Base-by-base conservation (phyloP, 2,888 invertebrate species). In the Liodrosophila aerea region DNA sequence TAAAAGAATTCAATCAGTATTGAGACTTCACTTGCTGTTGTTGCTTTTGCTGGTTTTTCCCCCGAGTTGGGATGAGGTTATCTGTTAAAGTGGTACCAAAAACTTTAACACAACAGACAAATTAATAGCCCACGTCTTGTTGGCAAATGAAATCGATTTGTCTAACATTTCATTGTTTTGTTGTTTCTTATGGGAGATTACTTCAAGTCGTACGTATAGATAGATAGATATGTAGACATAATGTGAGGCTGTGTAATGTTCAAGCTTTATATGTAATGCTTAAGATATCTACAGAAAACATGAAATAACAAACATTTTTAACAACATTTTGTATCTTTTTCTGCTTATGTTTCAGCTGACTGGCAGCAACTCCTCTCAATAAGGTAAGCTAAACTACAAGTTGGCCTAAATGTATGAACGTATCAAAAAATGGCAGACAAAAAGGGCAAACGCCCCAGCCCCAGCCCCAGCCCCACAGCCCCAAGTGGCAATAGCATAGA, bases 81-180 rank as follows among this genome's bases (percentile, higher is more conserved):
- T 22, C 34, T 22, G 39, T 44, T 40, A 51, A 54, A 54, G 63
- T 61, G 57, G 50, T 63, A 59, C 54, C 62, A 29, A 61, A n/a
- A 64, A 62, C 65, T 61, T 47, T 63, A 53, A 63, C 60, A 57
- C 61, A 58, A 54, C 53, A 59, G 50, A 62, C 60, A 72, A 77
- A 82, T 84, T 77, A 84, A 82, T 80, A 73, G 78, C 73, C 69
- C 69, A 74, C 49, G 80, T 80, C 82, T 64, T 11, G 44, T 60
- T 61, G 59, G 59, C 82, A 67, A 80, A 77, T 85, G 75, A 78
- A 75, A 73, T 68, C 85, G 69, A 85, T 80, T 85, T 85, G 78
- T 80, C 82, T 65, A 62, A 45, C 51, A 70, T 60, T 73, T 73
- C 53, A 73, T 54, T 61, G 64, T 41, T 65, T 50, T 13, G 12